Conservation (phyloP, 2,888 invertebrate species). For the Labia minor region DNA sequence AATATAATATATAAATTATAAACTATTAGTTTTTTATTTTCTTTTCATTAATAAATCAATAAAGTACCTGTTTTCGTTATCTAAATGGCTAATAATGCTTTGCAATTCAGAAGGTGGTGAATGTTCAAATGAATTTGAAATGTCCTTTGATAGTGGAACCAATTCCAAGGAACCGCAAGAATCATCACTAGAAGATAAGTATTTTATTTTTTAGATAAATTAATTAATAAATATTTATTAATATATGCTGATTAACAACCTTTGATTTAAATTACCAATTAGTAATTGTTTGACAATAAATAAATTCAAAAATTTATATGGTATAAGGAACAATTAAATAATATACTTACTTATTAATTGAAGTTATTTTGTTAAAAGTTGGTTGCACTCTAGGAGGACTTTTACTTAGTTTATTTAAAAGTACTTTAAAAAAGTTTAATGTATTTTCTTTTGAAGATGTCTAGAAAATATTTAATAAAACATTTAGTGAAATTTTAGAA, state of each 20-base stretch:
- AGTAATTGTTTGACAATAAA: no score
- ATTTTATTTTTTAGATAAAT: no score
- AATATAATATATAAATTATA: no score
- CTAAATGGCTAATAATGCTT: constrained; percentile 58
- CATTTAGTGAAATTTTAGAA: no score
- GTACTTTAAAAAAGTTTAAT: constrained; percentile 36
- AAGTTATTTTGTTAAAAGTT: constrained; percentile 28
- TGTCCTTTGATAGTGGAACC: background rate
- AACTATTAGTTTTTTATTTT: background rate
- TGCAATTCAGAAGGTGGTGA: constrained; percentile 44
- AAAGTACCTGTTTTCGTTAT: constrained; percentile 40
- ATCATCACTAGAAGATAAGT: constrained; percentile 32
- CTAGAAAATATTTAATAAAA: constrained; percentile 32
- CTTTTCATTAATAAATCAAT: background rate
- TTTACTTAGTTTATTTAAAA: constrained; percentile 35
- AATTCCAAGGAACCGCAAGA: background rate
- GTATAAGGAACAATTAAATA: no score
- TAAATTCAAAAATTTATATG: no score
- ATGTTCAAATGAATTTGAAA: background rate
- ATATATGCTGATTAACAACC: background rate
- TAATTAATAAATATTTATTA: constrained; percentile 20
- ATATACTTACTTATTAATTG: background rate
- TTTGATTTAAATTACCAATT: no score
- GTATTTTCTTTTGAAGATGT: constrained; percentile 36
- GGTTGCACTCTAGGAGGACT: constrained; percentile 29